Conservation (phyloP, 2,113 vertebrate species). For the Oenanthe oenanthe region DNA sequence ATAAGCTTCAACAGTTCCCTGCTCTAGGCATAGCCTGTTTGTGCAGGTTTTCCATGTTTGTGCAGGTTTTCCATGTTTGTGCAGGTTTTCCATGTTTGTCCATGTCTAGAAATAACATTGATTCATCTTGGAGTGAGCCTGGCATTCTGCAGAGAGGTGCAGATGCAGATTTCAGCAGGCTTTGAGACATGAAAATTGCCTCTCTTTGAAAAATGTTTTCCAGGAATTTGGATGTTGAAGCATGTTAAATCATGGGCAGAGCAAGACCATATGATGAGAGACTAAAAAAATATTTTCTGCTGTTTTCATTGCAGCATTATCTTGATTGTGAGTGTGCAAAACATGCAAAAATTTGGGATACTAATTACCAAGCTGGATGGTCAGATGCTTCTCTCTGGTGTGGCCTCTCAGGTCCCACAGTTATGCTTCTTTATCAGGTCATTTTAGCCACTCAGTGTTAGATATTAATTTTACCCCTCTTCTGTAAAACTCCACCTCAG, state of each 20-base stretch:
- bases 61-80: background rate
- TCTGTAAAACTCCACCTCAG: background rate
- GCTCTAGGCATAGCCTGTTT: background rate
- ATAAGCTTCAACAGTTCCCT: background rate
- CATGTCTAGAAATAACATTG: background rate
- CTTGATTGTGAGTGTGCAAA: background rate
- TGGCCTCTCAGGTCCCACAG: background rate
- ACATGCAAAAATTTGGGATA: background rate
- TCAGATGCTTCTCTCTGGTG: background rate
- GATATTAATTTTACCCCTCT: background rate
- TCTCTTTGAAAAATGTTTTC: background rate
- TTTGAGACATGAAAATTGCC: background rate
- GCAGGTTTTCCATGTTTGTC: background rate
- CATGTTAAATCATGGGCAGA: background rate
- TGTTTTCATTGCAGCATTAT: background rate
- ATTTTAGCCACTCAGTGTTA: background rate
- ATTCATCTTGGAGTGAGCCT: background rate
- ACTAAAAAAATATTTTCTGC: background rate
- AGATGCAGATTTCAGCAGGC: background rate
- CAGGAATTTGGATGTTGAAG: background rate
- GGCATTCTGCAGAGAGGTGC: background rate
- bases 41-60: background rate
- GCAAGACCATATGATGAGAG: background rate
- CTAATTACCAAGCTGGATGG: fast-evolving
- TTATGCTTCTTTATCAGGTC: background rate